Evolutionary conservation across 2,888 invertebrate species (phyloP).

Genomic region (Oxyteleia sp.): DNA sequence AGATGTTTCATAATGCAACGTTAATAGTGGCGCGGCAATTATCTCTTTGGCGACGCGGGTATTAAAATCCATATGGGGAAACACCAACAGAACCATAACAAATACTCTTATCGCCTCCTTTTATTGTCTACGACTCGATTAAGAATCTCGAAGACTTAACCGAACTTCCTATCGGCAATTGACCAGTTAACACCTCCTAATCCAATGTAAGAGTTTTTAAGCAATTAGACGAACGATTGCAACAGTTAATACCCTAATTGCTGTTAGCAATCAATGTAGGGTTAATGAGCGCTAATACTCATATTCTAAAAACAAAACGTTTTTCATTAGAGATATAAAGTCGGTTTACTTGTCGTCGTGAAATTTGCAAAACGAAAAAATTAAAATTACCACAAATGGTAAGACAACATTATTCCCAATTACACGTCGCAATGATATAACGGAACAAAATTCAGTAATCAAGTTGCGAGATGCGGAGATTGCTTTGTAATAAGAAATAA

Average conservation of each 20-base stretch:
- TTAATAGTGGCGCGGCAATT: slow-evolving; percentile 85
- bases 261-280: neutral
- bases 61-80: slow-evolving; percentile 79
- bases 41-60: slow-evolving; percentile 78
- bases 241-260: slow-evolving; percentile 16
- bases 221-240: slow-evolving; percentile 12
- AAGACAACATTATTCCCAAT: slow-evolving; percentile 7
- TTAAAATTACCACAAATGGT: slow-evolving; percentile 1
- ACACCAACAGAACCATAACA: slow-evolving; percentile 31
- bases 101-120: slow-evolving; percentile 36
- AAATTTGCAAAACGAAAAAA: neutral
- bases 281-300: neutral
- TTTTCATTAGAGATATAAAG: neutral
- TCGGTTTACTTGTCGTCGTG: neutral
- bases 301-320: neutral
- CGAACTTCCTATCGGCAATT: slow-evolving; percentile 27
- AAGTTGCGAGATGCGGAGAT: slow-evolving; percentile 58
- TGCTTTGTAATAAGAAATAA: slow-evolving; percentile 72
- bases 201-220: slow-evolving; percentile 1
- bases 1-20: slow-evolving; percentile 86
- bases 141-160: slow-evolving; percentile 55
- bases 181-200: slow-evolving; percentile 33
- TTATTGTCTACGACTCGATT: slow-evolving; percentile 48
- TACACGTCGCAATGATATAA: slow-evolving; percentile 14
- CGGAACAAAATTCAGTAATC: slow-evolving; percentile 54